Evolutionary conservation across 2,113 vertebrate genomes (phyloP).

Genomic region (Python bivittatus): DNA sequence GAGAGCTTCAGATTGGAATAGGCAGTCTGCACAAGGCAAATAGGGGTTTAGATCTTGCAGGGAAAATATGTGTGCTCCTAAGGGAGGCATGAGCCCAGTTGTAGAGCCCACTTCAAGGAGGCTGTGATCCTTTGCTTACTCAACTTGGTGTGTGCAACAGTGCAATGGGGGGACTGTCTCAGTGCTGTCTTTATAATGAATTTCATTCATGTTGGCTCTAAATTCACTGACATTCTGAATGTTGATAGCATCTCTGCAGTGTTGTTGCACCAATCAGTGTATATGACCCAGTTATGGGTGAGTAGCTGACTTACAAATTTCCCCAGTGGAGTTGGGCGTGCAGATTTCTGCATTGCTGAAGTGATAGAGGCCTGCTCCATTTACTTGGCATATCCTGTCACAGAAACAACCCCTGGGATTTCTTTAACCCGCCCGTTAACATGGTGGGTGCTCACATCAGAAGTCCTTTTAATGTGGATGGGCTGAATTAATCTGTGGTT

Average conservation of each 20-base stretch:
- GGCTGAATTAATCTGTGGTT: neutral
- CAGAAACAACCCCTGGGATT: neutral
- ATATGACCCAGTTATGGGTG: slow-evolving; percentile 32
- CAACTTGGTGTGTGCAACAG: neutral
- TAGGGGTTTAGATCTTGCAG: neutral
- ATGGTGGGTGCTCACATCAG: neutral
- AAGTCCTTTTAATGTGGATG: neutral
- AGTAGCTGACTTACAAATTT: slow-evolving; percentile 15
- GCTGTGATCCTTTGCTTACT: neutral
- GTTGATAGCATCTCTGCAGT: slow-evolving; percentile 7
- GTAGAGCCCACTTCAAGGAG: neutral
- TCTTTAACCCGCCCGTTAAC: neutral
- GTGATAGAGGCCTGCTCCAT: neutral
- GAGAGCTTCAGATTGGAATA: neutral
- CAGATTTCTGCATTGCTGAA: neutral
- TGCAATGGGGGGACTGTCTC: neutral
- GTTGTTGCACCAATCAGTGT: slow-evolving; percentile 15
- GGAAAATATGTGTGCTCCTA: neutral
- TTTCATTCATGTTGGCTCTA: neutral
- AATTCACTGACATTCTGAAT: neutral
- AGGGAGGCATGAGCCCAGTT: neutral
- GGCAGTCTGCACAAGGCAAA: neutral
- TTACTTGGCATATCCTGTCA: neutral
- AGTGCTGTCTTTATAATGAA: neutral
- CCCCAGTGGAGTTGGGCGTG: neutral